A percentile compares a stretch with the other conserved stretches of the same genome.
Conservation (phyloP, 2,113 vertebrate genomes). For the Micronisus gabar region DNA sequence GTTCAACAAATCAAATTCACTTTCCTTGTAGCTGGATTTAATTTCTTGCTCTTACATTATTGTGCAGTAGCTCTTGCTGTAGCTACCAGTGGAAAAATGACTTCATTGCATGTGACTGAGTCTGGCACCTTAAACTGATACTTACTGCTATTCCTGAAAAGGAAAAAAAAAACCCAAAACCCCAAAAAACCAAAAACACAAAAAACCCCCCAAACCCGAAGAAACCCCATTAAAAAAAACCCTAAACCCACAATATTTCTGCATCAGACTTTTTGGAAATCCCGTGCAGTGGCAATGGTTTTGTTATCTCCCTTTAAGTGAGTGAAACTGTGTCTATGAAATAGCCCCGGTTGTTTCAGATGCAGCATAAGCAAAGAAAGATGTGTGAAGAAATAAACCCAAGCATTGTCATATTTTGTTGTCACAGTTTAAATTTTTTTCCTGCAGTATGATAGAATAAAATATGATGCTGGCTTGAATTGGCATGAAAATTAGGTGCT, state of each 20-base stretch:
- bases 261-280: neutral
- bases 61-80: neutral
- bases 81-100: conserved; percentile 3
- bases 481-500: neutral
- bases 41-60: neutral
- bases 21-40: neutral
- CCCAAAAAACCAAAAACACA: neutral
- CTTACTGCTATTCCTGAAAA: neutral
- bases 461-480: neutral
- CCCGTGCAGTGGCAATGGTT: neutral
- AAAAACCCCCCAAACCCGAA: neutral
- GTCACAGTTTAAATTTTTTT: neutral
- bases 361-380: neutral
- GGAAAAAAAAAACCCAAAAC: neutral
- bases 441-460: neutral
- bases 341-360: neutral
- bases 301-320: neutral
- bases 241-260: neutral
- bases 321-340: neutral
- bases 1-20: neutral
- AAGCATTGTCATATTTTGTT: neutral
- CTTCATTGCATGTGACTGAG: conserved; percentile 9
- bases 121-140: neutral
- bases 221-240: neutral
- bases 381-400: neutral